Percentiles rank a stretch among this genome's conserved stretches.
Evolutionary conservation across 1,140 invertebrate species (phyloP).

Genomic region (Diabrotica virgifera): DNA sequence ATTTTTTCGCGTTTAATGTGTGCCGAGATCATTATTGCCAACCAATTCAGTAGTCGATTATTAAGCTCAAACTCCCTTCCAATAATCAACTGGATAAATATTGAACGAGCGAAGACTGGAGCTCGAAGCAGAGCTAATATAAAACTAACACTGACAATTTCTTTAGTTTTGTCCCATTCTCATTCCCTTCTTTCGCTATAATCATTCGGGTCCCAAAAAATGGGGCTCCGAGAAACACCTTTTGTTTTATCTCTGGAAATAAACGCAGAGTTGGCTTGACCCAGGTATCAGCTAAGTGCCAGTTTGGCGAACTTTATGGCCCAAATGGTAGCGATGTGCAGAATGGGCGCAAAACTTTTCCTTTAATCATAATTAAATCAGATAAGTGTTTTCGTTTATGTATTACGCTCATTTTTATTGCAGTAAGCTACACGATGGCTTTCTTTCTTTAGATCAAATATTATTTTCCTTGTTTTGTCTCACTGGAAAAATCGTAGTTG

Average conservation of each 20-base stretch:
- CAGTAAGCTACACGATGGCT: too few relatives aligned
- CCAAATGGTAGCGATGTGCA: too few relatives aligned
- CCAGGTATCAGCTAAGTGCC: too few relatives aligned
- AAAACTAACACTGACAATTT: slow-evolving; percentile 3
- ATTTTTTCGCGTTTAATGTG: not conserved
- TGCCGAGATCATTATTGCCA: not conserved
- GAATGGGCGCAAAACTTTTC: too few relatives aligned
- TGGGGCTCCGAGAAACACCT: not conserved
- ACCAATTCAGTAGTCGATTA: not conserved
- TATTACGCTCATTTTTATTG: too few relatives aligned
- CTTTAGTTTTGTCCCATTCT: not conserved
- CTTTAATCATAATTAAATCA: too few relatives aligned
- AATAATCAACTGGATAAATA: slow-evolving; percentile 3
- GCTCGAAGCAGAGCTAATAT: slow-evolving; percentile 1
- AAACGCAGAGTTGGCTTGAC: too few relatives aligned
- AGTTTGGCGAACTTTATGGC: too few relatives aligned
- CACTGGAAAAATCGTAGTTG: too few relatives aligned
- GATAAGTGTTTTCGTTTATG: too few relatives aligned
- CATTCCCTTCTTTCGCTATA: slow-evolving; percentile 2
- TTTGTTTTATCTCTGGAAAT: not conserved
- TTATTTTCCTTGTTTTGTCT: too few relatives aligned
- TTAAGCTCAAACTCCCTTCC: not conserved
- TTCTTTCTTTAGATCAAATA: too few relatives aligned
- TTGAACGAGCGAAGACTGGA: not conserved
- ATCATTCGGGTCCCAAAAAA: not conserved